phyloP scores from a whole-genome alignment of 2,888 invertebrate species.

The Arrhopalites spinosus region DNA sequence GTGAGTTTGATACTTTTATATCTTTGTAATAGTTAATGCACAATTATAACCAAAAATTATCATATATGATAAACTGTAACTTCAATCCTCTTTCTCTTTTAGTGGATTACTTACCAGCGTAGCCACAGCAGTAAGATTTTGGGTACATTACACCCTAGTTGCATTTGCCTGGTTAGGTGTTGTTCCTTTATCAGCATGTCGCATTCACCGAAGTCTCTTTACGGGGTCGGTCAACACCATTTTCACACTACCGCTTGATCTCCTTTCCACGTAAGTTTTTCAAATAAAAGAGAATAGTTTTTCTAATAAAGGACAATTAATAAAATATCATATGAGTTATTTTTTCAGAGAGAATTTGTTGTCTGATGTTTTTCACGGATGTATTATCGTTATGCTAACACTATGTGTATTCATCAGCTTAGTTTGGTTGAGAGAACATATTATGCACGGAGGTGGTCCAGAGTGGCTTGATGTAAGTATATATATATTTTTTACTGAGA shows the following conservation, averaged over 20 bases:
- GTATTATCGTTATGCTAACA: conserved; percentile 95
- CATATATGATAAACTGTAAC: too few species aligned
- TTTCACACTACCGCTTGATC: conserved; percentile 84
- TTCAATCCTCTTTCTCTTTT: too few species aligned
- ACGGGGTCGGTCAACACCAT: conserved; percentile 80
- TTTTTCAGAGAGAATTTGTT: conserved; percentile 77
- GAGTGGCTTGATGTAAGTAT: conserved; percentile 79
- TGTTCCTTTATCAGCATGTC: conserved; percentile 92
- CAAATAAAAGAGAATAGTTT: background rate
- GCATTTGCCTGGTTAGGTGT: conserved; percentile 97
- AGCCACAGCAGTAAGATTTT: conserved; percentile 89
- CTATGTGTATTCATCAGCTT: conserved; percentile 94
- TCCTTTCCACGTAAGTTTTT: conserved; percentile 74
- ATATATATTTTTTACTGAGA: conserved; percentile 45
- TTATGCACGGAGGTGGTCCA: conserved; percentile 94
- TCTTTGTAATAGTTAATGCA: too few species aligned
- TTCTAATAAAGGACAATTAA: background rate
- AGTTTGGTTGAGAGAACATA: conserved; percentile 97
- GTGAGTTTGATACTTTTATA: too few species aligned
- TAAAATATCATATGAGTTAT: too few species aligned
- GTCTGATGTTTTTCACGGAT: conserved; percentile 93
- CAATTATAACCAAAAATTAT: too few species aligned
- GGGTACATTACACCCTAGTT: conserved; percentile 96
- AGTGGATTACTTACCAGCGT: conserved; percentile 88
- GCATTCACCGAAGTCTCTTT: conserved; percentile 92